Base-by-base conservation (phyloP, 2,888 invertebrate genomes). In the Drosophila subsilvestris region DNA sequence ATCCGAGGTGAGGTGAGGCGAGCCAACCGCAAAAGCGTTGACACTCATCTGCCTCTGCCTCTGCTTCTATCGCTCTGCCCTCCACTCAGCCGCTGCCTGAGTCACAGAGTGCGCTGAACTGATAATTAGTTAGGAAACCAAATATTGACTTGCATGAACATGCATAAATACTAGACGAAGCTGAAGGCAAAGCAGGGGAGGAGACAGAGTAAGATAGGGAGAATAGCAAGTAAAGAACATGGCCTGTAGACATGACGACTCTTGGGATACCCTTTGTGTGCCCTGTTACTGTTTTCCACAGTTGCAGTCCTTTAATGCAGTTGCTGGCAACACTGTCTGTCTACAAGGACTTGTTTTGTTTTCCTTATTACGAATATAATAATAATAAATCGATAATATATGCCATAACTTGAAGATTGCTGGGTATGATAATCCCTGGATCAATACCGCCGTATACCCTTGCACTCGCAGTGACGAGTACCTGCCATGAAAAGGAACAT, bases 61-160 rank as follows among this genome's bases (percentile, higher is more conserved):
- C 61, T 59, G 63, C 61, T 56, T 48, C 55, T 57, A 58, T 62
- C 61, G 12, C 12, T 10, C 32, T 37, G 70, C 67, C 83, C 76
- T 47, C 45, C 29, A 8, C 51, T 47, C 29, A 8, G n/a, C 18
- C 12, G n/a, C 29, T n/a, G 20, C 18, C 45, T n/a, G 20, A 63
- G 29, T 44, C 55, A 37, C 67, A 76, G 67, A 86, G 84, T 83
- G 88, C 88, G 88, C 84, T 88, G 84, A 84, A 88, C 88, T 86
- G 84, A 86, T 84, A 88, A 84, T 88, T 84, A 86, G 87, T 86
- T 78, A 71, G 72, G 75, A 80, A 88, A 75, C 80, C 83, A 86
- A 84, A 84, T 86, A 84, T 88, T 86, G 78, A 83, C 86, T 50
- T 59, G 81, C 88, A 70, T 86, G 83, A 82, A 53, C 65, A 76